Conservation (phyloP, 2,888 invertebrate genomes). For the Isoperla grammatica region DNA sequence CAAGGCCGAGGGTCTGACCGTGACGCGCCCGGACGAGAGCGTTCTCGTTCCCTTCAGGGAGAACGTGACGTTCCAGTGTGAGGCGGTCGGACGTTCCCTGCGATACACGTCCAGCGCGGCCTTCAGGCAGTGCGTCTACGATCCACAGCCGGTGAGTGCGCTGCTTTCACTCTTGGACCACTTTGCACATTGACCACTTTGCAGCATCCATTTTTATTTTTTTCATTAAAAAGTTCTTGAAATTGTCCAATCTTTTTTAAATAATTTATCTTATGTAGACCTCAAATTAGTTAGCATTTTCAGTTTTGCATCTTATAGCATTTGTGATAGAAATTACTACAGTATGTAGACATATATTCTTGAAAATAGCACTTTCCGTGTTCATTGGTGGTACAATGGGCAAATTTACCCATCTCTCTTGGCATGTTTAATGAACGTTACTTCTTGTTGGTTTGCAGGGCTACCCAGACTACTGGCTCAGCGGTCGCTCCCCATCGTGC, state of each 20-base stretch:
- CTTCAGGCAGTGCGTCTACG: slow-evolving; percentile 93
- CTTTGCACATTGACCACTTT: no score
- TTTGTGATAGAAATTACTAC: no score
- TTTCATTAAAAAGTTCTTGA: slow-evolving; percentile 7
- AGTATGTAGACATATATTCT: no score
- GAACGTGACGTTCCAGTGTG: slow-evolving; percentile 82
- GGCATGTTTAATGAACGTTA: no score
- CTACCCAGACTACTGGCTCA: slow-evolving; percentile 85
- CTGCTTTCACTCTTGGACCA: neutral
- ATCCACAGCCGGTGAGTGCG: slow-evolving; percentile 70
- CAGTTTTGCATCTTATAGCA: no score
- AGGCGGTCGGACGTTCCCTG: slow-evolving; percentile 67
- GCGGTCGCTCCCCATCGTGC: slow-evolving; percentile 79
- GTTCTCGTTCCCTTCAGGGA: slow-evolving; percentile 83
- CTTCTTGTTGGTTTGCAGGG: slow-evolving; percentile 54
- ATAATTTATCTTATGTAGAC: no score
- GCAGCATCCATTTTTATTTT: slow-evolving; percentile 16
- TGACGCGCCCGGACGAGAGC: slow-evolving; percentile 73
- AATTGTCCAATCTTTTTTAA: no score
- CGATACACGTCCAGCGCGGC: slow-evolving; percentile 75
- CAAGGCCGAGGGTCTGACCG: slow-evolving; percentile 75
- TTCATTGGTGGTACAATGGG: no score
- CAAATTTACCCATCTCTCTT: no score
- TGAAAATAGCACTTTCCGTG: no score
- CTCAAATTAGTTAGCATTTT: no score